A percentile compares a stretch with the other conserved stretches of the same genome.
Evolutionary conservation across 2,888 invertebrate species (phyloP).

Genomic region (Agrotis clavis): DNA sequence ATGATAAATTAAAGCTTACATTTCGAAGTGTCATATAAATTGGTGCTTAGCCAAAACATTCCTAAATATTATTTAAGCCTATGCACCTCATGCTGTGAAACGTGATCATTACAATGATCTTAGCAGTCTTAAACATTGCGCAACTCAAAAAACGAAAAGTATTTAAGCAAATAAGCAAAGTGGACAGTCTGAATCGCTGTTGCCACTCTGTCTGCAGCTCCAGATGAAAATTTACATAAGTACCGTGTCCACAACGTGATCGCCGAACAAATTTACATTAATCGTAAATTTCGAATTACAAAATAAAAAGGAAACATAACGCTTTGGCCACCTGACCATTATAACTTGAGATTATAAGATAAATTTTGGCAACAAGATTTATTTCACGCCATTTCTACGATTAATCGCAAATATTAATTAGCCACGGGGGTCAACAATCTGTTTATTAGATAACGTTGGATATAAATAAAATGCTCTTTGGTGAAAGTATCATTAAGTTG

Average conservation of each 20-base stretch:
- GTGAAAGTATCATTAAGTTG: slow-evolving; percentile 48
- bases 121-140: slow-evolving; percentile 3
- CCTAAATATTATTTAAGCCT: slow-evolving; percentile 9
- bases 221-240: slow-evolving; percentile 81
- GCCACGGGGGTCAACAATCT: slow-evolving; percentile 81
- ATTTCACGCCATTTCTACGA: slow-evolving; percentile 77
- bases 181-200: slow-evolving; percentile 69
- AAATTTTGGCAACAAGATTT: slow-evolving; percentile 81
- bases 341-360: slow-evolving; percentile 74
- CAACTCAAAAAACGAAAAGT: slow-evolving; percentile 33
- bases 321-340: slow-evolving; percentile 80
- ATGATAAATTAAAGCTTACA: slow-evolving; percentile 32
- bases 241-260: slow-evolving; percentile 80
- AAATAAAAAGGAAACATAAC: slow-evolving; percentile 79
- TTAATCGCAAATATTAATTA: slow-evolving; percentile 86
- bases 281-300: slow-evolving; percentile 82
- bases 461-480: slow-evolving; percentile 39
- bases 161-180: slow-evolving; percentile 54
- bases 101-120: not conserved
- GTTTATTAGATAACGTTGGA: slow-evolving; percentile 74
- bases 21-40: slow-evolving; percentile 21
- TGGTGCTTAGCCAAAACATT: slow-evolving; percentile 9
- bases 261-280: slow-evolving; percentile 76
- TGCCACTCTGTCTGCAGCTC: slow-evolving; percentile 87
- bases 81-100: not conserved